Evolutionary conservation across 2,888 invertebrate species (phyloP).

Genomic region (Amiota mariae): DNA sequence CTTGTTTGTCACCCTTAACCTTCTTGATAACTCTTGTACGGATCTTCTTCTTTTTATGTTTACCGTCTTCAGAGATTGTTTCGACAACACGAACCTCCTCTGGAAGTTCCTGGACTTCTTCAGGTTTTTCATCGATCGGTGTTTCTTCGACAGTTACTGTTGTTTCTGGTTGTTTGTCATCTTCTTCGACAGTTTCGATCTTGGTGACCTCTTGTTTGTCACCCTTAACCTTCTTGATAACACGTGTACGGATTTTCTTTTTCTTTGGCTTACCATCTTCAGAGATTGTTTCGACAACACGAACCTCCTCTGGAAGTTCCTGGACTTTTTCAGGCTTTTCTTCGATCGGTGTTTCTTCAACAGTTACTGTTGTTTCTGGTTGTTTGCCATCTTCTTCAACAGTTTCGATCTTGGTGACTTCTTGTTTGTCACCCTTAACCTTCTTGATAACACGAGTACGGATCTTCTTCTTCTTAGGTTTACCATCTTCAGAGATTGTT

Average conservation of each 20-base stretch:
- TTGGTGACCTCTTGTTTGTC: constrained; percentile 38
- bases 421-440: constrained; percentile 28
- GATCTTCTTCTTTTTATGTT: constrained; percentile 54
- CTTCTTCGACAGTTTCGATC: constrained; percentile 31
- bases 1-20: constrained; percentile 53
- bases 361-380: constrained; percentile 63
- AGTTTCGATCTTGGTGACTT: constrained; percentile 50
- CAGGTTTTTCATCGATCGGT: no score
- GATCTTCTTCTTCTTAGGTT: constrained; percentile 67
- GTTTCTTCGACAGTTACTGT: constrained; percentile 57
- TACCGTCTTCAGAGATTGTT: constrained; percentile 59
- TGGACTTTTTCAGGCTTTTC: no score
- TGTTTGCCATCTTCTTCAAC: constrained; percentile 60
- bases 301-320: constrained; percentile 43
- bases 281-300: constrained; percentile 33
- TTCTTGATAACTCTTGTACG: constrained; percentile 51
- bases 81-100: constrained; percentile 66
- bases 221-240: constrained; percentile 37
- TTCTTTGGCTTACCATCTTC: constrained; percentile 36
- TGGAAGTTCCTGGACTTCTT: constrained; percentile 32
- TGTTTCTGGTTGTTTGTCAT: constrained; percentile 30
- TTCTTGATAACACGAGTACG: constrained; percentile 45
- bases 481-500: constrained; percentile 56
- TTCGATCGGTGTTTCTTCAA: constrained; percentile 60
- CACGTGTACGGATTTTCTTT: constrained; percentile 35